phyloP scores from a whole-genome alignment of 2,888 invertebrate genomes.

The Oscheius myriophilus region DNA sequence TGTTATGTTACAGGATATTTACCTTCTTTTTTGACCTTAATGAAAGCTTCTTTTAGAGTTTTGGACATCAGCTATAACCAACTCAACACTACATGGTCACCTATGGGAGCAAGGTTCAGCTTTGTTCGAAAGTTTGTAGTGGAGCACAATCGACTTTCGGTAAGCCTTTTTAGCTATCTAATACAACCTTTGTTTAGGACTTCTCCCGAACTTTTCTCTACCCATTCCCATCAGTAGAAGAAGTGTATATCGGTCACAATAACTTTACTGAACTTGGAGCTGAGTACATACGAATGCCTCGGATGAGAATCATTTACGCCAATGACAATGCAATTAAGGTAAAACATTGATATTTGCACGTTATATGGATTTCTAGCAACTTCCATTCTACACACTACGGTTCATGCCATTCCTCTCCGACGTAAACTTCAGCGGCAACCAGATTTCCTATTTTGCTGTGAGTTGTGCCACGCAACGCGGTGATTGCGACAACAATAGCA shows the following conservation, averaged over 20 bases:
- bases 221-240: conserved; percentile 33
- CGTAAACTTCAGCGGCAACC: conserved; percentile 38
- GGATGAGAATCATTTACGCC: conserved; percentile 29
- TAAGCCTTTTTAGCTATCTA: background rate
- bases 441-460: conserved; percentile 37
- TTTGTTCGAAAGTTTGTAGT: conserved; percentile 21
- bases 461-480: background rate
- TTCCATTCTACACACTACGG: conserved; percentile 42
- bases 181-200: background rate
- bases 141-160: conserved; percentile 15
- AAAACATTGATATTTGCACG: background rate
- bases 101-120: background rate
- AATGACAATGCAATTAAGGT: conserved; percentile 32
- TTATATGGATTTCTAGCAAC: conserved; percentile 34
- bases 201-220: conserved; percentile 31
- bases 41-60: background rate
- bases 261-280: conserved; percentile 32
- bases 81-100: conserved; percentile 13
- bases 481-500: no score
- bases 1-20: background rate
- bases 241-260: conserved; percentile 39
- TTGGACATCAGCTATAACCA: conserved; percentile 17
- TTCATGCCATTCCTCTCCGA: conserved; percentile 40
- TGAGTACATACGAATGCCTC: conserved; percentile 40
- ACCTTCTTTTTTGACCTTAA: no score